phyloP scores from a whole-genome alignment of 2,888 invertebrate species.

The Pachydiplax longipennis region DNA sequence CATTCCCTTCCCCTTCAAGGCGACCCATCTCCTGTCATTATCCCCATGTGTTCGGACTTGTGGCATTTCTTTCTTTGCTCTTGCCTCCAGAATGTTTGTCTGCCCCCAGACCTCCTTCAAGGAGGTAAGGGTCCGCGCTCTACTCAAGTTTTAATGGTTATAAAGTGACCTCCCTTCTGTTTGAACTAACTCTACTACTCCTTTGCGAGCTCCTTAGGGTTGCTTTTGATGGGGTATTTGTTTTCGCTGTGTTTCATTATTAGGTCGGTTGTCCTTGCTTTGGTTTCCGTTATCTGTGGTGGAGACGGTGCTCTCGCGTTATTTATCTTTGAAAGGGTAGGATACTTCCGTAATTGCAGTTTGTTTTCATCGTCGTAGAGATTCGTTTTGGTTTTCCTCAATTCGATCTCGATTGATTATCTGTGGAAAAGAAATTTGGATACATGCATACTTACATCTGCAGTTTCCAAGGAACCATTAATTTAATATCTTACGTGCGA shows the following conservation, averaged over 20 bases:
- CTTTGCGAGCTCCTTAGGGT: background rate
- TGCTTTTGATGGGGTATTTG: background rate
- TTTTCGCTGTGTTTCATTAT: background rate
- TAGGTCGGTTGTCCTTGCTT: background rate
- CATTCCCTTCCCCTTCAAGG: background rate
- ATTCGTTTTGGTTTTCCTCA: too few relatives aligned
- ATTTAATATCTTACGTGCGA: too few relatives aligned
- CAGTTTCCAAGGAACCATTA: too few relatives aligned
- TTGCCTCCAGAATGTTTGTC: constrained; percentile 15
- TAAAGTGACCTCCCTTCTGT: background rate
- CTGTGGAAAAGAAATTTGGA: too few relatives aligned
- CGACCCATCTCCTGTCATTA: constrained; percentile 12
- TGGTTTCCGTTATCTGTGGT: background rate
- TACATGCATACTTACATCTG: too few relatives aligned
- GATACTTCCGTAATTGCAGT: too few relatives aligned
- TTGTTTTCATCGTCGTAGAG: too few relatives aligned
- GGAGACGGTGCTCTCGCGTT: too few relatives aligned
- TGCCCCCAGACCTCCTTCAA: background rate
- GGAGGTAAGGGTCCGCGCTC: background rate
- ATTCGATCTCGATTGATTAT: too few relatives aligned
- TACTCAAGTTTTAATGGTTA: background rate
- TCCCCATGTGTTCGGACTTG: background rate
- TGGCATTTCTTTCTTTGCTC: background rate
- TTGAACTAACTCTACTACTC: background rate
- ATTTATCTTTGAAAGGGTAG: too few relatives aligned